phyloP scores from a whole-genome alignment of 2,113 vertebrate species.

The Motacilla alba region DNA sequence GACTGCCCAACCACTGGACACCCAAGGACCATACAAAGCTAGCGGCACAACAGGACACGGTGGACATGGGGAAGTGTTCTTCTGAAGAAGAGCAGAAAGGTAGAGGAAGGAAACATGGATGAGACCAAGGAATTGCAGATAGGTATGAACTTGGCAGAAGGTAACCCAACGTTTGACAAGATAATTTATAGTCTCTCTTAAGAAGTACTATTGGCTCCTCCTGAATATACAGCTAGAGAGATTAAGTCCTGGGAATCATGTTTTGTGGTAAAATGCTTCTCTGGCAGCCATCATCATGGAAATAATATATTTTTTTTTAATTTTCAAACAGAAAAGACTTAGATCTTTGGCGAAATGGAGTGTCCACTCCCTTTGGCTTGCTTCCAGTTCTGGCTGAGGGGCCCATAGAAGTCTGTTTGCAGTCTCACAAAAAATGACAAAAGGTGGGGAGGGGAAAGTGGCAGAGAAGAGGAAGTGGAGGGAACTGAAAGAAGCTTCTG shows the following conservation, averaged over 20 bases:
- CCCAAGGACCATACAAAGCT: conserved; percentile 63
- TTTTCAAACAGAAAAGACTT: conserved; percentile 38
- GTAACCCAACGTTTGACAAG: conserved; percentile 22
- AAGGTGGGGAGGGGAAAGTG: neutral
- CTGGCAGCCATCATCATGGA: conserved; percentile 41
- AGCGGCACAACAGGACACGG: conserved; percentile 20
- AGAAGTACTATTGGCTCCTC: conserved; percentile 44
- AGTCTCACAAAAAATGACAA: neutral
- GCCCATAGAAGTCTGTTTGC: neutral
- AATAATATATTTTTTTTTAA: neutral
- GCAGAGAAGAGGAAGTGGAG: neutral
- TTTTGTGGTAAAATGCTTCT: conserved; percentile 34
- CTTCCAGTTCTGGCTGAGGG: neutral
- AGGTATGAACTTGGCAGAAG: neutral
- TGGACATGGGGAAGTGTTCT: neutral
- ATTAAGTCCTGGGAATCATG: conserved; percentile 8
- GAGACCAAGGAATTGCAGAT: neutral
- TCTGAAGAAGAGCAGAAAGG: conserved; percentile 19
- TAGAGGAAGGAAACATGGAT: neutral
- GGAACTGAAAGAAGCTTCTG: neutral
- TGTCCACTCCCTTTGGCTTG: conserved; percentile 44
- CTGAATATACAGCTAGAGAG: conserved; percentile 45
- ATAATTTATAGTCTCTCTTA: conserved; percentile 23
- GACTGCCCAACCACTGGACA: conserved; percentile 63
- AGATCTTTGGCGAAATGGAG: conserved; percentile 73